Base-by-base conservation (phyloP, 2,888 invertebrate genomes). In the Limnephilus lunatus region DNA sequence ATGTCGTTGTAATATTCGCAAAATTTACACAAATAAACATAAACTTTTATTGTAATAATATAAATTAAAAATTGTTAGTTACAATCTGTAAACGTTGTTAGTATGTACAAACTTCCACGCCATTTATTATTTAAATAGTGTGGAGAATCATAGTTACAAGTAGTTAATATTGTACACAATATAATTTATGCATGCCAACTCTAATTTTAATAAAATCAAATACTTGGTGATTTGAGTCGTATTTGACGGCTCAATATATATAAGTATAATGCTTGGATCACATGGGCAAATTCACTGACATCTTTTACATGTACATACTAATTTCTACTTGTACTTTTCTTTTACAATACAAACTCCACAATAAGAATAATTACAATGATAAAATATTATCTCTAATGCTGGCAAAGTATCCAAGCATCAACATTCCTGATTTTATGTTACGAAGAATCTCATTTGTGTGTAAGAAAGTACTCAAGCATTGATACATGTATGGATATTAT, bases 61-160 rank as follows among this genome's bases (percentile, higher is more conserved):
- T 86, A 86, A 86, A 86, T 86, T 86, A 86, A 86, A 44, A 68
- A 68, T 68, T 48, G 48, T 86, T 86, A 86, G 86, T 48, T 53
- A 85, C 85, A 85, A 85, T 39, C 85, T 39, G 31, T 85, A 32
- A 85, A 85, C 12, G 35, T 86, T 44, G 68, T 68, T 68, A 68
- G 68, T 68, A 68, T 68, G n/a, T 68, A 68, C 68, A 68, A 68
- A 68, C 68, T n/a, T 25, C 68, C n/a, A 25, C 25, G 25, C 68
- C 5, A 68, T 68, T 68, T 25, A 68, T 68, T 68, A 25, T 68
- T 68, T 68, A 68, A 68, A 68, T 25, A 68, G 68, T 68, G 25
- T 68, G 68, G n/a, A 68, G 9, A 68, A 68, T 7, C 53, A 68
- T 68, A 68, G 53, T 44, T 44, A 44, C 44, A 44, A 44, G 44